These are phyloP conservation scores for Drosophila seguyi DNA, from an alignment of 1,140 invertebrate genomes.

Conservation along the genomic window DNA sequence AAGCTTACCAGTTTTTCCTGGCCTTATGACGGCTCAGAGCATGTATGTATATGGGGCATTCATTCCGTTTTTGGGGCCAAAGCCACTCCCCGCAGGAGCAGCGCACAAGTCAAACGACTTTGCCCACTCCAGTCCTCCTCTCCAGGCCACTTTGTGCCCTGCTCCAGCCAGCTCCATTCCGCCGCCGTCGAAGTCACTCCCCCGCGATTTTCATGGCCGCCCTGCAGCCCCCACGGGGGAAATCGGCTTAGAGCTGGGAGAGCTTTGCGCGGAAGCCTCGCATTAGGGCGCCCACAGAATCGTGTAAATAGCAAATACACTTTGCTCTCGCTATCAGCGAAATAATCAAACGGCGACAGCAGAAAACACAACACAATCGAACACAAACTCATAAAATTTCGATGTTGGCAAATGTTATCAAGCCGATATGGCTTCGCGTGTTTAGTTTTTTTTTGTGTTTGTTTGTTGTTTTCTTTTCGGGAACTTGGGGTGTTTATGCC, in stretches of 20 bases:
- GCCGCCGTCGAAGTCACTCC: slow-evolving; percentile 15
- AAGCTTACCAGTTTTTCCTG: slow-evolving; percentile 44
- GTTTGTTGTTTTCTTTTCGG: slow-evolving; percentile 23
- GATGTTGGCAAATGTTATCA: slow-evolving; percentile 62
- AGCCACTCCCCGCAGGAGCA: slow-evolving; percentile 46
- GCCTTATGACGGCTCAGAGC: slow-evolving; percentile 19
- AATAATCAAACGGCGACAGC: slow-evolving; percentile 56
- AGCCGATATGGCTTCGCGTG: slow-evolving; percentile 55
- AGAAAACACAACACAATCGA: slow-evolving; percentile 38
- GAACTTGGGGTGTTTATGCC: slow-evolving; percentile 13
- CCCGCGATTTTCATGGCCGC: slow-evolving; percentile 67
- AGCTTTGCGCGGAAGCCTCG: slow-evolving; percentile 53
- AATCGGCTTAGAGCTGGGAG: slow-evolving; percentile 15
- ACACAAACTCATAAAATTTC: slow-evolving; percentile 49
- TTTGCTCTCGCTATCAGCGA: slow-evolving; percentile 56
- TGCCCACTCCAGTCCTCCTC: slow-evolving; percentile 28
- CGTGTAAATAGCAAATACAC: slow-evolving; percentile 65
- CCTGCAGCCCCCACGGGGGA: slow-evolving; percentile 1
- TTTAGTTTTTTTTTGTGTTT: slow-evolving; percentile 16
- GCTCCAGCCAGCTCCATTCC: slow-evolving; percentile 29
- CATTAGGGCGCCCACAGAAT: slow-evolving; percentile 58
- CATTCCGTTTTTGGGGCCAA: slow-evolving; percentile 50
- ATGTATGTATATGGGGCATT: slow-evolving; percentile 51
- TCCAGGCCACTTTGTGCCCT: slow-evolving; percentile 9
- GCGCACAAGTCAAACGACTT: slow-evolving; percentile 68